Conservation (phyloP, 2,888 invertebrate genomes). For the Tipula helvola region DNA sequence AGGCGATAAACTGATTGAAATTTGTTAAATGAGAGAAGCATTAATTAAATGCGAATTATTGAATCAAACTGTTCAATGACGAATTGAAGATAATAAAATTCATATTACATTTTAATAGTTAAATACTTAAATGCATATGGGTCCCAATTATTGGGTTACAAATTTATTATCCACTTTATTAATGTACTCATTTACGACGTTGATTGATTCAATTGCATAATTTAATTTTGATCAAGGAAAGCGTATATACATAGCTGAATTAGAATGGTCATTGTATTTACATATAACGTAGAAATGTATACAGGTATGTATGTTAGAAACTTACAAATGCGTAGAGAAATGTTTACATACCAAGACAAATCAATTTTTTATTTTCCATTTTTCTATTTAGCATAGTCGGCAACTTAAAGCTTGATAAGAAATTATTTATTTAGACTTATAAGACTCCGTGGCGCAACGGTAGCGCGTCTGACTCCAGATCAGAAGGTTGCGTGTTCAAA, state of each 20-base stretch:
- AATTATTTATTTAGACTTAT: not conserved
- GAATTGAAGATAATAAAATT: not conserved
- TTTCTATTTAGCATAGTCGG: no score
- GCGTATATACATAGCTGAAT: not conserved
- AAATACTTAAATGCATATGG: not conserved
- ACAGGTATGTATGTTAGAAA: no score
- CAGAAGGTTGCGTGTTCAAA: conserved; percentile 11
- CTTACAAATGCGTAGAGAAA: no score
- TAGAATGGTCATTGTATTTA: no score
- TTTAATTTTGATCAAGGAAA: not conserved
- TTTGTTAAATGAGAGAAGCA: no score
- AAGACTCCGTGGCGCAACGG: conserved; percentile 10
- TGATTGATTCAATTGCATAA: not conserved
- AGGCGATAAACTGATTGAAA: no score
- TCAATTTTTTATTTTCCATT: no score
- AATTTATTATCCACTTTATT: not conserved
- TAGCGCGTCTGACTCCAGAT: conserved; percentile 11
- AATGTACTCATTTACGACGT: not conserved
- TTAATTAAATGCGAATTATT: not conserved
- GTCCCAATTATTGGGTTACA: not conserved
- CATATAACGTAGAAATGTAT: no score
- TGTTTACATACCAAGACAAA: no score
- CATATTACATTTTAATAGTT: not conserved
- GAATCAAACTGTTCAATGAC: not conserved
- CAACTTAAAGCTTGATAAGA: no score